Percentiles rank a stretch among this genome's conserved stretches.
Conservation (phyloP, 2,797 vertebrate species). For the Sorex maritimensis region DNA sequence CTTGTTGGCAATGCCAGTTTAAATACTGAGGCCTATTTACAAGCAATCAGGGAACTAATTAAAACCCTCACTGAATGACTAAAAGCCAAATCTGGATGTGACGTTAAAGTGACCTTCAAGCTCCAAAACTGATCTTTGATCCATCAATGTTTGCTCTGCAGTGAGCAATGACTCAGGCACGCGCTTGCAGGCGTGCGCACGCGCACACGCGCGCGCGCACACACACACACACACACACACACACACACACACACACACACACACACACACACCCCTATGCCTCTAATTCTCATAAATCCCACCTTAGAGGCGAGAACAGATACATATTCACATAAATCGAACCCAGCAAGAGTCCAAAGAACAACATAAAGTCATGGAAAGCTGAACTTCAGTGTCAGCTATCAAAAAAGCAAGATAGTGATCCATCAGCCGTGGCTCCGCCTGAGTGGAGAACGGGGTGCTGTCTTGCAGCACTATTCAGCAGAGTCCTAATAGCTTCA, state of each 20-base stretch:
- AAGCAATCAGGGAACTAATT: neutral
- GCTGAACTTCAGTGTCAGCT: neutral
- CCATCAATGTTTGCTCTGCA: neutral
- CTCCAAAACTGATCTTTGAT: conserved; percentile 53
- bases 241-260: too few species aligned
- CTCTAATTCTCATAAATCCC: conserved; percentile 74
- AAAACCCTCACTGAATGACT: conserved; percentile 59
- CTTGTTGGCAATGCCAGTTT: neutral
- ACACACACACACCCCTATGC: neutral
- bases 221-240: neutral
- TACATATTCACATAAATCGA: neutral
- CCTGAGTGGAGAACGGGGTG: too few species aligned
- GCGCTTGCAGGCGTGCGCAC: too few species aligned
- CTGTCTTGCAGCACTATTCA: neutral
- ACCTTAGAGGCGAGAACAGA: conserved; percentile 55
- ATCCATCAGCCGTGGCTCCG: neutral
- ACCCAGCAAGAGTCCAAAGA: neutral
- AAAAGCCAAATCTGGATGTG: conserved; percentile 31
- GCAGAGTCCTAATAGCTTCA: neutral
- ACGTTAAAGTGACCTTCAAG: conserved; percentile 58
- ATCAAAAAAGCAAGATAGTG: conserved; percentile 44
- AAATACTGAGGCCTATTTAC: neutral
- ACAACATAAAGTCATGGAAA: conserved; percentile 16
- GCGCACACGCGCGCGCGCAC: too few species aligned
- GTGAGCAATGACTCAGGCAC: conserved; percentile 29